phyloP scores from a whole-genome alignment of 2,888 invertebrate genomes.

The Rotaria sp. region DNA sequence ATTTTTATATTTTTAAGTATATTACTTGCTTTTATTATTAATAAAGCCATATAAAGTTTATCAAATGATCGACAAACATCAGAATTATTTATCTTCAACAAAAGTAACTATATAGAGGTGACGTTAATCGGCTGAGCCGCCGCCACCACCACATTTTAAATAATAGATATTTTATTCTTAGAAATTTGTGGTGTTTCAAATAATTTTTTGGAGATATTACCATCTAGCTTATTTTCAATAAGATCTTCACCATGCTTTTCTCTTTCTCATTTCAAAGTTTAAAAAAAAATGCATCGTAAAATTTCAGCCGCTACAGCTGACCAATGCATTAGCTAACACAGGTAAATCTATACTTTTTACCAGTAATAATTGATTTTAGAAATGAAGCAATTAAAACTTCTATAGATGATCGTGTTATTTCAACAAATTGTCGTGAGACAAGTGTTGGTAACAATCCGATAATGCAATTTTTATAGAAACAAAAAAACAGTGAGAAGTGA shows the following conservation, averaged over 20 bases:
- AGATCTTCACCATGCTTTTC: no score
- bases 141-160: no score
- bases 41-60: constrained; percentile 88
- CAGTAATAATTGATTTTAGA: constrained; percentile 84
- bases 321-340: constrained; percentile 99
- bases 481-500: not conserved
- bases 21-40: constrained; percentile 95
- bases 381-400: constrained; percentile 95
- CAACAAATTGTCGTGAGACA: constrained; percentile 94
- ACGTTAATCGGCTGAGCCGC: no score
- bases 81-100: no score
- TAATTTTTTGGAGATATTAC: no score
- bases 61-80: constrained; percentile 98
- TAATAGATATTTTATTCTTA: no score
- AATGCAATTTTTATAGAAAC: not conserved
- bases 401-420: constrained; percentile 95
- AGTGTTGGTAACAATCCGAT: constrained; percentile 64
- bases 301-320: no score
- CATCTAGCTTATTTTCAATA: no score
- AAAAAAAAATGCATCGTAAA: no score
- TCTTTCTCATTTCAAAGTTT: no score
- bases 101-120: no score
- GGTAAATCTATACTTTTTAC: constrained; percentile 95
- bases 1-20: constrained; percentile 97
- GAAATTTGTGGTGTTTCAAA: no score